Conservation (phyloP, 2,113 vertebrate species). For the Dendropsophus ebraccatus region DNA sequence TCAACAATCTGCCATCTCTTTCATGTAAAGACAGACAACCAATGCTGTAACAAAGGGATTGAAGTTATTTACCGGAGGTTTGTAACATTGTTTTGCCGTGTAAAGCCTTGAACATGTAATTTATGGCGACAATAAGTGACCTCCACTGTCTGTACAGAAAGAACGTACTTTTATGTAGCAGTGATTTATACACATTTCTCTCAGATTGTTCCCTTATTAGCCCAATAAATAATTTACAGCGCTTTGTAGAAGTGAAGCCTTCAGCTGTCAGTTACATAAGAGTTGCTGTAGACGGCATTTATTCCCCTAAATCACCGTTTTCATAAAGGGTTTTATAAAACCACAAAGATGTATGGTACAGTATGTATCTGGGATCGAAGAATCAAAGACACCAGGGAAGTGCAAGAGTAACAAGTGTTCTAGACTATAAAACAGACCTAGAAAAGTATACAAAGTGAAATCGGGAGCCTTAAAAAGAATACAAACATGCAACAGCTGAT, state of each 20-base stretch:
- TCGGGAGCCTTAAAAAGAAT: no score
- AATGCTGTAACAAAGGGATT: background rate
- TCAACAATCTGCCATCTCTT: background rate
- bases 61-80: background rate
- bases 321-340: background rate
- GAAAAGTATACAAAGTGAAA: no score
- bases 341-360: background rate
- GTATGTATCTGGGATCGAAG: background rate
- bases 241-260: background rate
- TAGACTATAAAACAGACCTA: background rate
- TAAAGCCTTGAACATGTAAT: slow-evolving; percentile 24
- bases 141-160: slow-evolving; percentile 6
- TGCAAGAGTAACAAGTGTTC: background rate
- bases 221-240: background rate
- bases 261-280: slow-evolving; percentile 3
- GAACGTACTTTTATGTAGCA: slow-evolving; percentile 11
- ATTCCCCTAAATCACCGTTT: background rate
- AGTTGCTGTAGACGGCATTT: background rate
- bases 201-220: slow-evolving; percentile 40
- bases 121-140: slow-evolving; percentile 30
- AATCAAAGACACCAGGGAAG: background rate
- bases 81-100: slow-evolving; percentile 20
- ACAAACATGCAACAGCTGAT: no score
- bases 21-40: background rate
- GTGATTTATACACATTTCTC: slow-evolving; percentile 1